These are phyloP conservation scores for Pseudocheirus occidentalis DNA, from an alignment of 2,797 vertebrate genomes.

Conservation along the genomic window DNA sequence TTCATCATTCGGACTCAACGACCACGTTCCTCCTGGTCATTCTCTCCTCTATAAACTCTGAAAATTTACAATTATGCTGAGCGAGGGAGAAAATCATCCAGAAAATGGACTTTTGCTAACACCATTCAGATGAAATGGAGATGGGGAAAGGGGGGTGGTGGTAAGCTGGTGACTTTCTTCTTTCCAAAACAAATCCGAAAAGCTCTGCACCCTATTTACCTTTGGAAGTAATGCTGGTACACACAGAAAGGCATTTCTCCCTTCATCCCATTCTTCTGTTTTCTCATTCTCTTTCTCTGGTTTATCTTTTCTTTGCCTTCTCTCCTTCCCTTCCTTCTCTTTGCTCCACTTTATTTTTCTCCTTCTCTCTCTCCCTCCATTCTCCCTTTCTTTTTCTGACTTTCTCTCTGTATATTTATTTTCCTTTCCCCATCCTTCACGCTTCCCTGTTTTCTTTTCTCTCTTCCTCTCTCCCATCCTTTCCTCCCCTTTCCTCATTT, in stretches of 20 bases:
- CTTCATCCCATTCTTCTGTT: neutral
- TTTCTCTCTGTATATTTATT: neutral
- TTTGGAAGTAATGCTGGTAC: slow-evolving; percentile 2
- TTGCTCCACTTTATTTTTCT: neutral
- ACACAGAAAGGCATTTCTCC: neutral
- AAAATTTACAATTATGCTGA: slow-evolving; percentile 35
- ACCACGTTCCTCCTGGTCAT: slow-evolving; percentile 1
- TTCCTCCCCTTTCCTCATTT: neutral
- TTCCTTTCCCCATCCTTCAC: neutral
- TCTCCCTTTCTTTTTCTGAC: neutral
- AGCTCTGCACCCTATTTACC: slow-evolving; percentile 33
- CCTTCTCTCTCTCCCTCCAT: neutral
- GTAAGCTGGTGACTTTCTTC: neutral
- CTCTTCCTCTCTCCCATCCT: neutral
- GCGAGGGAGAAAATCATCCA: slow-evolving; percentile 2
- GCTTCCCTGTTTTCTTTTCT: neutral
- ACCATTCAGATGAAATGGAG: slow-evolving; percentile 18
- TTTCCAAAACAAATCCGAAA: slow-evolving; percentile 45
- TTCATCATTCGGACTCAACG: slow-evolving; percentile 61
- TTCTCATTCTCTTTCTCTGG: neutral
- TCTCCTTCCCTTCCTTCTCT: neutral
- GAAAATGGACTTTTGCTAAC: slow-evolving; percentile 2
- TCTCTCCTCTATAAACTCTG: slow-evolving; percentile 32
- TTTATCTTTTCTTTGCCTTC: neutral
- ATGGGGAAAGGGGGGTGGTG: neutral